Conservation (phyloP, 2,888 invertebrate species). For the Sceliomorpha sp. region DNA sequence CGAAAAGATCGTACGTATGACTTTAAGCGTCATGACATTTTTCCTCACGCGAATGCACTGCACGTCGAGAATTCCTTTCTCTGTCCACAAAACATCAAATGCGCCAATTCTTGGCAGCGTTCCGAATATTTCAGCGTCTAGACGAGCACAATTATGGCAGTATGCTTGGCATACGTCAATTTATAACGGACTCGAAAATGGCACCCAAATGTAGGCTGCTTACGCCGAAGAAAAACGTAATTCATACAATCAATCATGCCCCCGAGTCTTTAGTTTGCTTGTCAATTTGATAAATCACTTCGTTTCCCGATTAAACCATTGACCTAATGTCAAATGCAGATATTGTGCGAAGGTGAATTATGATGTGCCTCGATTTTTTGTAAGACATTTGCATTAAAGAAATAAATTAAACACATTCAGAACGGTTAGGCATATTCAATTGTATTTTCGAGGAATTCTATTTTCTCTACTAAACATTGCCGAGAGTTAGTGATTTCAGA, state of each 20-base stretch:
- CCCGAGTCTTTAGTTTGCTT: constrained; percentile 4
- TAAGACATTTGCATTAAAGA: too few species aligned
- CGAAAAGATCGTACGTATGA: constrained; percentile 40
- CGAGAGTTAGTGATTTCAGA: too few species aligned
- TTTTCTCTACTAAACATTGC: too few species aligned
- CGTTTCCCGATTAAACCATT: constrained; percentile 8
- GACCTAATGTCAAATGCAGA: constrained; percentile 5
- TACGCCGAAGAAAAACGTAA: constrained; percentile 28
- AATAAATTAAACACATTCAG: too few species aligned
- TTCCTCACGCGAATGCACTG: constrained; percentile 55
- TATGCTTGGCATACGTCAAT: constrained; percentile 58
- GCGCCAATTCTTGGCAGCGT: constrained; percentile 56
- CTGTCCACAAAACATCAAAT: constrained; percentile 58
- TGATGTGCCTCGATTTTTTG: background rate
- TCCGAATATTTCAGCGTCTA: constrained; percentile 59
- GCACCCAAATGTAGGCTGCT: constrained; percentile 28
- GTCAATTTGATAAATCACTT: constrained; percentile 11
- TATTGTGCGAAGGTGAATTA: background rate
- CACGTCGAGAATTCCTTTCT: constrained; percentile 58
- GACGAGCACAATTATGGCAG: constrained; percentile 58
- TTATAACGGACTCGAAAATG: constrained; percentile 52
- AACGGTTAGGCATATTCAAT: too few species aligned
- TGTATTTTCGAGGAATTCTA: too few species aligned
- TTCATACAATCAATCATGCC: constrained; percentile 20
- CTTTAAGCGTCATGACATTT: constrained; percentile 52